Conservation (phyloP, 2,797 vertebrate species). For the Betta splendens region DNA sequence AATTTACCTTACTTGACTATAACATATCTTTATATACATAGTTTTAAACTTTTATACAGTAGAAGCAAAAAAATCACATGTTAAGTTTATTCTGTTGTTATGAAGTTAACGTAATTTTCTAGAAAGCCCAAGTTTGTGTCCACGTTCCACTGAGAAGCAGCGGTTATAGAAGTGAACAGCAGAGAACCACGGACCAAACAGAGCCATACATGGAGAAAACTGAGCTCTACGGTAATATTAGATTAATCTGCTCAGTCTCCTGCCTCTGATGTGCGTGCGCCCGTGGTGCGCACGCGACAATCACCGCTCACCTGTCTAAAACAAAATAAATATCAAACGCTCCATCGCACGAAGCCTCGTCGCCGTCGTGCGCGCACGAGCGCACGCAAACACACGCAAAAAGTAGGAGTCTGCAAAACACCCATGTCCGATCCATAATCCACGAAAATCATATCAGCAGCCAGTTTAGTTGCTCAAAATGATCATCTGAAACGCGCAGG, state of each 20-base stretch:
- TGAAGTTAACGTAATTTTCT: neutral
- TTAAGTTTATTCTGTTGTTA: neutral
- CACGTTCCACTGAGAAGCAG: neutral
- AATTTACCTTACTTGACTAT: too few relatives aligned
- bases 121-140: neutral
- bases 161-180: conserved; percentile 1
- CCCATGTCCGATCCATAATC: conserved; percentile 67
- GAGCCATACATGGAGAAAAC: conserved; percentile 75
- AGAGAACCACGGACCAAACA: conserved; percentile 56
- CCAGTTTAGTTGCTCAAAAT: neutral
- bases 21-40: too few relatives aligned
- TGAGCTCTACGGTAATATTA: conserved; percentile 4
- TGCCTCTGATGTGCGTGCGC: neutral
- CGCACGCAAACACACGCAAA: conserved; percentile 13
- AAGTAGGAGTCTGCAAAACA: conserved; percentile 46
- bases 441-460: conserved; percentile 50
- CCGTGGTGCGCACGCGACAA: neutral
- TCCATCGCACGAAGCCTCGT: conserved; percentile 86
- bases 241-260: neutral
- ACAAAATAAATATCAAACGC: conserved; percentile 95
- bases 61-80: neutral
- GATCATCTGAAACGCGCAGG: neutral
- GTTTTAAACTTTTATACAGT: too few relatives aligned
- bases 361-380: conserved; percentile 50
- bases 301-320: conserved; percentile 85